Base-by-base conservation (phyloP, 2,888 invertebrate genomes). In the Drosophila flavopinicola region DNA sequence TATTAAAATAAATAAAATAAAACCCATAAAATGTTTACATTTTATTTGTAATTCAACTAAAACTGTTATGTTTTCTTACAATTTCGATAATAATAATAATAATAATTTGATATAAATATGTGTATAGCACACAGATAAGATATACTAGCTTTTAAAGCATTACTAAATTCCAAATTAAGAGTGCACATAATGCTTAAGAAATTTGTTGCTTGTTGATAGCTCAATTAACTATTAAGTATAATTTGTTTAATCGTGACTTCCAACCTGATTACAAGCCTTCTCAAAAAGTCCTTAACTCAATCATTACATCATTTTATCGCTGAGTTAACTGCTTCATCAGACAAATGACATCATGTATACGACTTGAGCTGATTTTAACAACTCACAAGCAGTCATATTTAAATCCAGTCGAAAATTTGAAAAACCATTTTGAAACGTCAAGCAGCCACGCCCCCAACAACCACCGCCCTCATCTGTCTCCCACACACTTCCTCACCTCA, bases 331-430 rank as follows among this genome's bases (percentile, higher is more conserved):
- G 68, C 35, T 52, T 57, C 64, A 69, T 49, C 64, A 48, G 47
- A 65, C 75, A 75, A 75, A 72, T 75, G 47, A 75, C 71, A 65
- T 45, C 25, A 54, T 48, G 47, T 45, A 37, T 17, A 41, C 25
- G 37, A 33, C 27, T 39, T 53, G 63, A 65, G 75, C 54, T 70
- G 58, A 25, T 75, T 72, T 70, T 64, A 69, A 75, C 75, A 69
- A 45, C 70, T 61, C 57, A 32, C 54, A 32, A 47, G 17, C 39
- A 42, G 53, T 11, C 74, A 47, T 44, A 73, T 74, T 77, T 54
- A 64, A 75, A 75, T 66, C 71, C 75, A 75, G 66, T 44, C 32
- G 32, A 45, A 70, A 76, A 56, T 58, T 54, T 35, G 27, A 44
- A 54, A 48, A 33, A 51, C 27, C 45, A 39, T 57, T 69, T 69